Percentiles rank a stretch among this genome's conserved stretches.
phyloP scores from a whole-genome alignment of 2,113 vertebrate species.

The Paramisgurnus dabryanus region DNA sequence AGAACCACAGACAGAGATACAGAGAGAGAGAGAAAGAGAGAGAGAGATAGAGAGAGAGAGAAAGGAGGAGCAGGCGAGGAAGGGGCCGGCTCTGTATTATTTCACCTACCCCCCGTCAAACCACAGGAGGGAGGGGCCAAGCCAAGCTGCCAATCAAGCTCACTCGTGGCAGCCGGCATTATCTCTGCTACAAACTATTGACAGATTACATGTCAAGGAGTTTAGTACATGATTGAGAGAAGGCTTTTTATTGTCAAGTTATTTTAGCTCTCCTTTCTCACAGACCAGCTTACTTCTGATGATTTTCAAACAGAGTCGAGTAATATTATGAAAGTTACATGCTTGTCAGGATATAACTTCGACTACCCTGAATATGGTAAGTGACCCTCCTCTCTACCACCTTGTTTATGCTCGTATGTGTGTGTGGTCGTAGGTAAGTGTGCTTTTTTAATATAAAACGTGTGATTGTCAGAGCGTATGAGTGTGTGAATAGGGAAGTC shows the following conservation, averaged over 20 bases:
- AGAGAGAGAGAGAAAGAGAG: conserved; percentile 60
- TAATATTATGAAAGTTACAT: conserved; percentile 99
- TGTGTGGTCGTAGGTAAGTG: conserved; percentile 21
- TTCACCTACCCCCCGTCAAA: conserved; percentile 82
- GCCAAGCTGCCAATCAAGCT: conserved; percentile 86
- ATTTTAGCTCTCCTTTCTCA: conserved; percentile 70
- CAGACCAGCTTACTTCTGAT: conserved; percentile 72
- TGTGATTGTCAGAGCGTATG: conserved; percentile 33
- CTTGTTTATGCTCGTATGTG: conserved; percentile 18
- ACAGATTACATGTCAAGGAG: conserved; percentile 87
- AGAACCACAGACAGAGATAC: conserved; percentile 52
- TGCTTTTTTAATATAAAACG: conserved; percentile 41
- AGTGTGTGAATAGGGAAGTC: conserved; percentile 62
- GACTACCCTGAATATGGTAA: conserved; percentile 99
- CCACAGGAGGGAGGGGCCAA: conserved; percentile 80
- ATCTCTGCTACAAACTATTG: conserved; percentile 86
- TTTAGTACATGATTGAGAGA: conserved; percentile 84
- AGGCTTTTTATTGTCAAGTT: conserved; percentile 73
- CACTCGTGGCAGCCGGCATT: conserved; percentile 85
- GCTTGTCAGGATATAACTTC: conserved; percentile 97
- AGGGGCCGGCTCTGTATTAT: conserved; percentile 77
- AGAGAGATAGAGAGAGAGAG: conserved; percentile 53
- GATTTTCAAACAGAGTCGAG: conserved; percentile 79
- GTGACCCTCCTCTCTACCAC: conserved; percentile 70
- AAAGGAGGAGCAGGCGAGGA: conserved; percentile 51